Evolutionary conservation across 2,113 vertebrate genomes (phyloP), one percentile per base, ranked within the genome.

Genomic region (Tragelaphus imberbis): DNA sequence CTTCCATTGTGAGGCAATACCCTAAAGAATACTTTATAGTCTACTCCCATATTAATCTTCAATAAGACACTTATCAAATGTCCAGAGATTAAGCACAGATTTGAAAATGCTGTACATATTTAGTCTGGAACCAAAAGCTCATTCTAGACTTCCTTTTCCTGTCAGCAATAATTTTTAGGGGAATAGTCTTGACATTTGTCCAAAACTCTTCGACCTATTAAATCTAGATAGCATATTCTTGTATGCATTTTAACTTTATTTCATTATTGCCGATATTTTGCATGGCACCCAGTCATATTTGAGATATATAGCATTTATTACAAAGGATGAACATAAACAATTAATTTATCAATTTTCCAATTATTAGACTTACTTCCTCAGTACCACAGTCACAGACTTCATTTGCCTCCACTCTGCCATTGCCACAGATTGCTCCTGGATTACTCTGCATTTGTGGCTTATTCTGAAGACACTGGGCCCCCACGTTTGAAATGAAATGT

Each of bases 391-490:
- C 98, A 86, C 98, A 98, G 0, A 0, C 0, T 94, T 98, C 98
- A 61, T 4, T 0, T 1, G 0, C 5, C 14, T 97, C 95, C 33
- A 97, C 55, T 81, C 0, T 58, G 12, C 81, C 12, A 1, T 98
- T 90, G 36, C 98, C 98, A 61, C 98, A 98, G 36, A 53, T 0
- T 12, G 84, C 0, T 36, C 0, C 1, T 0, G 0, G 0, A 0
- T 0, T 1, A 6, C 0, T 1, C 28, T 95, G 95, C 94, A 98
- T 94, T 75, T 94, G 96, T n/a, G 98, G 98, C 40, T 97, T 97
- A 92, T 98, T 98, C 91, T 98, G 95, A 84, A 98, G 98, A 90
- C 98, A 98, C 40, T 21, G 97, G 51, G 84, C 55, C 58, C 91
- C 87, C 80, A 75, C 15, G 51, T 92, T 94, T 77, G 75, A 95